Percentiles rank a stretch among this genome's conserved stretches.
These are phyloP conservation scores for Podocnemis expansa DNA, from an alignment of 2,113 vertebrate genomes.

Conservation along the genomic window DNA sequence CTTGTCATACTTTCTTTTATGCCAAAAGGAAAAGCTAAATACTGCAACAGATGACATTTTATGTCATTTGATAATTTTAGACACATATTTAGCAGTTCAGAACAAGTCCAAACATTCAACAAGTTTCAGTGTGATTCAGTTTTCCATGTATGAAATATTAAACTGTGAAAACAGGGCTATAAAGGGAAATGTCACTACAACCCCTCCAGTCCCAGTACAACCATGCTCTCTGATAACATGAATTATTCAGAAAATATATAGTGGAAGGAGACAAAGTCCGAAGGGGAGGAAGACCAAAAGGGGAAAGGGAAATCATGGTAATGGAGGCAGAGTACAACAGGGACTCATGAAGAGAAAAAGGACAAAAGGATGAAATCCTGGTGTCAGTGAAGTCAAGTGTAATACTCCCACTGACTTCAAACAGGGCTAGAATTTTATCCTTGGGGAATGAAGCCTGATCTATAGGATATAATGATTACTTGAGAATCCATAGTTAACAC, in stretches of 20 bases:
- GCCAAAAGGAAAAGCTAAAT: not conserved
- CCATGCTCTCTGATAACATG: not conserved
- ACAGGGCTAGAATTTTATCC: not conserved
- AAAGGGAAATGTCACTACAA: not conserved
- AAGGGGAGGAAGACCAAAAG: not conserved
- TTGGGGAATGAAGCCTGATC: fast-evolving
- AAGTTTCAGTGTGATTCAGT: not conserved
- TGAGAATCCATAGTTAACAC: too few relatives aligned
- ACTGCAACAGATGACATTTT: conserved; percentile 15
- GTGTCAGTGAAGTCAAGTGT: not conserved
- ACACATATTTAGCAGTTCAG: conserved; percentile 25
- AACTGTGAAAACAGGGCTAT: not conserved
- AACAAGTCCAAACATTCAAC: not conserved
- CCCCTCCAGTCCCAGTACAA: not conserved
- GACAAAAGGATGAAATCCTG: not conserved
- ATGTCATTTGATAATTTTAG: not conserved
- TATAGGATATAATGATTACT: too few relatives aligned
- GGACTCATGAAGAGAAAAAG: not conserved
- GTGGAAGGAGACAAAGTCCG: not conserved
- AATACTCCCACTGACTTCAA: not conserved
- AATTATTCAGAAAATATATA: not conserved
- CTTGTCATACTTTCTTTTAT: conserved; percentile 20
- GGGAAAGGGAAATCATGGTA: not conserved
- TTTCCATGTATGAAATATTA: conserved; percentile 8
- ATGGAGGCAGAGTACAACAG: not conserved